phyloP scores from a whole-genome alignment of 2,797 vertebrate genomes.

The Sylvilagus floridanus region DNA sequence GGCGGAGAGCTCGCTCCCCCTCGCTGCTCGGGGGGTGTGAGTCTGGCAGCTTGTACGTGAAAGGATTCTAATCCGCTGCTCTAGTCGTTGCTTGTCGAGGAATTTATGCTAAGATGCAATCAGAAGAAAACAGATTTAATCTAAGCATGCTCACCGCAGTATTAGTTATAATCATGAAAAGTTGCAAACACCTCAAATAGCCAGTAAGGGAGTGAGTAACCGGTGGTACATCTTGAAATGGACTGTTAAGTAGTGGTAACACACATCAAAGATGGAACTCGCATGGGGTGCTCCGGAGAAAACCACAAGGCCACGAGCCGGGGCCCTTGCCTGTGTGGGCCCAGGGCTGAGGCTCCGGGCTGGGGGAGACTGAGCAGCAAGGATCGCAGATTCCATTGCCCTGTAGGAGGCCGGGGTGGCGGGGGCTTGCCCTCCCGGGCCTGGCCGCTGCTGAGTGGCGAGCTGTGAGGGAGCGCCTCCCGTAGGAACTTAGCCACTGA shows the following conservation, averaged over 20 bases:
- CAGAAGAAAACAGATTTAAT: not conserved
- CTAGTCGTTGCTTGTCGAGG: not conserved
- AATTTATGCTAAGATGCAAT: not conserved
- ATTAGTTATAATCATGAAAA: not conserved
- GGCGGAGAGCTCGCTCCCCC: not conserved
- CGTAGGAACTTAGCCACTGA: not conserved
- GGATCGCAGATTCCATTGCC: not conserved
- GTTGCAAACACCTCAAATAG: not conserved
- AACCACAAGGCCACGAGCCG: rapidly evolving
- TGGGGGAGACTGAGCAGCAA: not conserved
- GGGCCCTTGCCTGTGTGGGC: not conserved
- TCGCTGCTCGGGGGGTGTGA: rapidly evolving
- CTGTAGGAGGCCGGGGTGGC: not conserved
- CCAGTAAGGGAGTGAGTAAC: not conserved
- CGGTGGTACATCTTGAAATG: not conserved
- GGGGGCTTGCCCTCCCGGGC: not conserved
- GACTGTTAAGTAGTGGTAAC: not conserved
- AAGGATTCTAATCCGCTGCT: not conserved
- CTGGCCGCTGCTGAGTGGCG: not conserved
- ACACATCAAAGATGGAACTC: no score
- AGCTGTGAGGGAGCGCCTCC: not conserved
- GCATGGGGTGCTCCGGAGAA: not conserved
- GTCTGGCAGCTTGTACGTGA: not conserved
- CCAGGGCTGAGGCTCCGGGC: not conserved
- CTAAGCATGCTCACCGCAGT: not conserved